A percentile compares a stretch with the other conserved stretches of the same genome.
Evolutionary conservation across 2,888 invertebrate genomes (phyloP).

Genomic region (Cynaeus angustus): DNA sequence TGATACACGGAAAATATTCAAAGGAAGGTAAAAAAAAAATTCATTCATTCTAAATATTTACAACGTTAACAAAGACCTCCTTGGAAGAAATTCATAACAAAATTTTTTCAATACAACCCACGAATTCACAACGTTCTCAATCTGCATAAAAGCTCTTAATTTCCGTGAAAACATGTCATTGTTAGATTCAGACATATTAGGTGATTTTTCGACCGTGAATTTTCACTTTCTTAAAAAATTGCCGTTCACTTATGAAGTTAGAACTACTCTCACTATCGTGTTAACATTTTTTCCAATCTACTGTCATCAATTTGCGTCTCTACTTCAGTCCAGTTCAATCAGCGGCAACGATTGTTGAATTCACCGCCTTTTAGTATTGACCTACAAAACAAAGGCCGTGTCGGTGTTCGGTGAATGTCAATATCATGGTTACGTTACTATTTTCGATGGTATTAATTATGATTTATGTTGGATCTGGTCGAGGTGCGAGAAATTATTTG

Average conservation of each 20-base stretch:
- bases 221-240: constrained; percentile 43
- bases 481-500: not conserved
- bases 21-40: too few species aligned
- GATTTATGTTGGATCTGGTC: not conserved
- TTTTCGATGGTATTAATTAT: constrained; percentile 18
- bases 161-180: constrained; percentile 20
- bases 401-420: constrained; percentile 47
- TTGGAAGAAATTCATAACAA: too few species aligned
- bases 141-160: not conserved
- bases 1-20: too few species aligned
- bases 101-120: not conserved
- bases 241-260: constrained; percentile 33
- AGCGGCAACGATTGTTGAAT: constrained; percentile 13
- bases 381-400: constrained; percentile 46
- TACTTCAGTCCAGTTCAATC: constrained; percentile 15
- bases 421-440: constrained; percentile 39
- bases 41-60: too few species aligned
- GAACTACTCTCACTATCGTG: constrained; percentile 37
- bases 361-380: constrained; percentile 48
- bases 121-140: not conserved
- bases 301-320: constrained; percentile 10
- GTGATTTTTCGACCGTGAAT: constrained; percentile 35
- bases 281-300: constrained; percentile 13
- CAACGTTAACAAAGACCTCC: too few species aligned
- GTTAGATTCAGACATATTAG: constrained; percentile 24